phyloP scores from a whole-genome alignment of 37 sponge, comb jelly and placozoan species.

The Bolinopsis microptera region DNA sequence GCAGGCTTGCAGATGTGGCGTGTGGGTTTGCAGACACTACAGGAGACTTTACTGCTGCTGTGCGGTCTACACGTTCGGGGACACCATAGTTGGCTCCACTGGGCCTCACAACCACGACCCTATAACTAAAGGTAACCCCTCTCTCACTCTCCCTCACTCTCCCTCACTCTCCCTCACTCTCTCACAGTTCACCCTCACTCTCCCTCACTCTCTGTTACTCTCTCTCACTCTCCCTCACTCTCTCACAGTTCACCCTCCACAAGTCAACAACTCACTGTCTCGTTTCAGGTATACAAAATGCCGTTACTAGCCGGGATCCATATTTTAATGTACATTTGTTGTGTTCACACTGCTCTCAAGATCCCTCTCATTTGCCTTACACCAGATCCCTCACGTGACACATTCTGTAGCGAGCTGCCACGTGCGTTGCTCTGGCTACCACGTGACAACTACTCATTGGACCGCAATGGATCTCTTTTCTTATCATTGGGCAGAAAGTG shows the following conservation, averaged over 20 bases:
- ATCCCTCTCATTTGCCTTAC: conserved; percentile 53
- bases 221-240: too few species aligned
- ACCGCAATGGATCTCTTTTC: background rate
- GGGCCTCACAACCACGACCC: conserved; percentile 64
- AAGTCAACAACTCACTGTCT: too few species aligned
- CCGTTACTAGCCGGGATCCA: background rate
- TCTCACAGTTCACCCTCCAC: too few species aligned
- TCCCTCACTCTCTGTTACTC: too few species aligned
- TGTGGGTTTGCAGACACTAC: conserved; percentile 20
- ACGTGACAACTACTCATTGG: background rate
- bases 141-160: background rate
- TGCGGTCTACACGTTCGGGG: conserved; percentile 59
- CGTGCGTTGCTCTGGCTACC: background rate
- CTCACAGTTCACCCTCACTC: too few species aligned
- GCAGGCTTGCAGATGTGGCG: conserved; percentile 66
- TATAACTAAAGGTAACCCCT: background rate
- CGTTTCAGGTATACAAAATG: too few species aligned
- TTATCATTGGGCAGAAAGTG: background rate
- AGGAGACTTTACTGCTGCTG: conserved; percentile 36
- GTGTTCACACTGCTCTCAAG: background rate
- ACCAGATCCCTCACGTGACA: conserved; percentile 31
- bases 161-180: background rate
- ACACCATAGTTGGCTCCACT: conserved; percentile 45
- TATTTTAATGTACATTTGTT: background rate
- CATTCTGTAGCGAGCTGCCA: background rate